Percentiles rank a stretch among this genome's conserved stretches.
Evolutionary conservation across 2,797 vertebrate genomes (phyloP).

Genomic region (Acanthiza pusilla): DNA sequence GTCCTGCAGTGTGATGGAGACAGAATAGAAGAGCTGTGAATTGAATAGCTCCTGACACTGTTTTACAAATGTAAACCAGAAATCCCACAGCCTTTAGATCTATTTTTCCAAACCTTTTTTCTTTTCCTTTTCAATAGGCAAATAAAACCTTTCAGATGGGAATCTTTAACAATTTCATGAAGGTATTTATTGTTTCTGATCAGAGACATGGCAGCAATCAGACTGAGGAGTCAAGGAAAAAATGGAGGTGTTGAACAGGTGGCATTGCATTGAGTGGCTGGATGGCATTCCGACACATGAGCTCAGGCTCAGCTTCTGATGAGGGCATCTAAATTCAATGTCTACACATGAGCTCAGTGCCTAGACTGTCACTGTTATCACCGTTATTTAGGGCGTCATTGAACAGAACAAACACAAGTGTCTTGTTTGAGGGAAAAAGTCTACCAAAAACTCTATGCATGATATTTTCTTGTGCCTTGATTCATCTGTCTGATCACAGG

Average conservation of each 20-base stretch:
- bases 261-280: neutral
- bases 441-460: neutral
- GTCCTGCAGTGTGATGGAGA: rapidly evolving
- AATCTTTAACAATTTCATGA: neutral
- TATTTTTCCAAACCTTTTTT: neutral
- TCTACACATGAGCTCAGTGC: neutral
- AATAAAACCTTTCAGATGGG: neutral
- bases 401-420: neutral
- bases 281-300: neutral
- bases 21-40: neutral
- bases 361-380: neutral
- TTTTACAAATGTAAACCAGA: neutral
- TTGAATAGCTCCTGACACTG: neutral
- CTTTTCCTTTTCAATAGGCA: neutral
- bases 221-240: neutral
- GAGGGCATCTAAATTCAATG: neutral
- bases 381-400: neutral
- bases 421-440: neutral
- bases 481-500: neutral
- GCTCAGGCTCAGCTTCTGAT: neutral
- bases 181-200: neutral
- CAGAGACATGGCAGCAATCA: neutral
- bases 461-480: neutral
- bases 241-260: neutral
- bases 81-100: neutral